Conservation (phyloP, 2,888 invertebrate genomes). For the Eristalis pertinax region DNA sequence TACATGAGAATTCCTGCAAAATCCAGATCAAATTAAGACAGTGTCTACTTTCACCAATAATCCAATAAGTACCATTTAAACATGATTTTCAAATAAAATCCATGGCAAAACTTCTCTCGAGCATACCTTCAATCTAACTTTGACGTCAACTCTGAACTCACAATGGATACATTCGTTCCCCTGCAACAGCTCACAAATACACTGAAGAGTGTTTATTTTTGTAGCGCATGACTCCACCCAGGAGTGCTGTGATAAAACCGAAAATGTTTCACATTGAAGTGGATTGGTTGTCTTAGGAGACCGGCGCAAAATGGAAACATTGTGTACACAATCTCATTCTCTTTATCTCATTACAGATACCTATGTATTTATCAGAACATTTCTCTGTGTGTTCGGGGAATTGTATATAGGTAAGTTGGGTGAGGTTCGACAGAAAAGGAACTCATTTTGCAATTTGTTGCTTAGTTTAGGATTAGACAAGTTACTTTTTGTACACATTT, state of each 20-base stretch:
- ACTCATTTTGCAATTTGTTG: not conserved
- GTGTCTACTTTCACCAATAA: not conserved
- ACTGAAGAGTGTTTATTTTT: conserved; percentile 45
- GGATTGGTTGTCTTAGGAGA: conserved; percentile 69
- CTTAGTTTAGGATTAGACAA: not conserved
- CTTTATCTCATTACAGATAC: not conserved
- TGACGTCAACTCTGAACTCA: not conserved
- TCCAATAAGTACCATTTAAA: not conserved
- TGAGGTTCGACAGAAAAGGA: not conserved
- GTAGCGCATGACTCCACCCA: conserved; percentile 54
- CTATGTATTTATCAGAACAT: not conserved
- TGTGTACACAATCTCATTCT: conserved; percentile 42
- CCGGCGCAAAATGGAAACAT: conserved; percentile 73
- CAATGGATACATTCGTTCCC: not conserved
- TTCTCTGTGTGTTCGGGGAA: not conserved
- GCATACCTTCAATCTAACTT: not conserved
- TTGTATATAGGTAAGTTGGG: too few relatives aligned
- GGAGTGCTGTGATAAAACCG: not conserved
- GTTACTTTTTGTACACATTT: too few relatives aligned
- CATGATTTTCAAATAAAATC: not conserved
- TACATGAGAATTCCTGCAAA: too few relatives aligned
- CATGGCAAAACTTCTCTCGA: not conserved
- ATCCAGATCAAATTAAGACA: not conserved
- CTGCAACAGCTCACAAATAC: not conserved
- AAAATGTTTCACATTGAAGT: conserved; percentile 61